These are phyloP conservation scores for Eristalis pertinax DNA, from an alignment of 2,888 invertebrate genomes.

Conservation along the genomic window DNA sequence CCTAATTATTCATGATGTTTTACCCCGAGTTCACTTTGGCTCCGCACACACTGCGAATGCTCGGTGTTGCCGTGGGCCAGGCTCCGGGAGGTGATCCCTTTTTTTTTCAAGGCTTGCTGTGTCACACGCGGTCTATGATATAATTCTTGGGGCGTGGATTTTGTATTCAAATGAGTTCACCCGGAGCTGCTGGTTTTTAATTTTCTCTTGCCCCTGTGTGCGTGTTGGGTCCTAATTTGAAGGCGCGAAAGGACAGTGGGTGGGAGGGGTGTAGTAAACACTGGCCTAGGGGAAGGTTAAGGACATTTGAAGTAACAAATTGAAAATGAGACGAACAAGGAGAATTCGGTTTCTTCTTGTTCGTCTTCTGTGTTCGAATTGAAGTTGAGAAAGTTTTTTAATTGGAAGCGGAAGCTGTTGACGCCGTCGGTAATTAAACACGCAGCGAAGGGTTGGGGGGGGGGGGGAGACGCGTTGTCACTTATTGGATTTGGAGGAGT, in stretches of 20 bases:
- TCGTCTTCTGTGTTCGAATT: neutral
- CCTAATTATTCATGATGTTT: slow-evolving; percentile 72
- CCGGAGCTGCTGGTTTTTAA: slow-evolving; percentile 62
- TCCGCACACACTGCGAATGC: no score
- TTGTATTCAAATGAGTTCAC: slow-evolving; percentile 66
- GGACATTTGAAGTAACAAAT: slow-evolving; percentile 56
- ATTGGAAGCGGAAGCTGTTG: slow-evolving; percentile 59
- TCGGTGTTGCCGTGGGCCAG: neutral
- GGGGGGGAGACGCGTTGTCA: neutral
- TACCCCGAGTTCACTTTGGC: neutral
- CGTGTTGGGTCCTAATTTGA: slow-evolving; percentile 20
- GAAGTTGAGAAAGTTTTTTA: slow-evolving; percentile 58
- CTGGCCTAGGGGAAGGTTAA: slow-evolving; percentile 21
- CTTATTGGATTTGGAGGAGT: slow-evolving; percentile 23
- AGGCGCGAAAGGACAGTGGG: neutral
- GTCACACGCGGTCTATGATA: slow-evolving; percentile 46
- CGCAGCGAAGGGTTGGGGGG: neutral
- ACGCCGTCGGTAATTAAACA: slow-evolving; percentile 64
- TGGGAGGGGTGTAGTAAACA: no score
- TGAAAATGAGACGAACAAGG: slow-evolving; percentile 33
- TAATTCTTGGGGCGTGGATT: slow-evolving; percentile 56
- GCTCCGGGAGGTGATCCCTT: no score
- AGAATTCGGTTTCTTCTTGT: slow-evolving; percentile 8
- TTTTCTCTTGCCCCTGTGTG: slow-evolving; percentile 13
- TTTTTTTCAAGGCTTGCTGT: neutral